Evolutionary conservation across 2,113 vertebrate species (phyloP), one percentile per base, ranked within the genome.

Genomic region (Urocitellus parryii): DNA sequence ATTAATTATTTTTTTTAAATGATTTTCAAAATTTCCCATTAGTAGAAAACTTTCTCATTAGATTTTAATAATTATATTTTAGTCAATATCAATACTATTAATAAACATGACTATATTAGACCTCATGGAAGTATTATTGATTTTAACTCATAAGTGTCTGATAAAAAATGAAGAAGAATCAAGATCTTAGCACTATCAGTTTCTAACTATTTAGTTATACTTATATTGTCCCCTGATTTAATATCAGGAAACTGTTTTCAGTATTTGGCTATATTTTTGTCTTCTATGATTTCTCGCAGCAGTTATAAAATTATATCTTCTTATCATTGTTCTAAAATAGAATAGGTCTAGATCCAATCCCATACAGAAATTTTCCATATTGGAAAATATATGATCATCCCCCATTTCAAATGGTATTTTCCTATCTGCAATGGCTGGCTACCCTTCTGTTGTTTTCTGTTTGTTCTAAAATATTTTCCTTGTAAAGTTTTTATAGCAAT

Each of bases 151-250:
- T 56, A 68, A 79, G 18, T 93, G 29, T 76, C 77, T 93, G 58
- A 67, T 82, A 80, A 91, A 48, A 81, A 78, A 79, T 92, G 13
- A 53, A n/a, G 13, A 53, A 56, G 77, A 90, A 63, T 25, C 42
- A 51, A 53, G 29, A 65, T 27, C 27, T 74, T 51, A 74, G 16
- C 10, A n/a, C 1, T 76, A 32, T 22, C 29, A 56, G 37, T 94
- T 88, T 85, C 85, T 88, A 77, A 94, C 67, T 87, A n/a, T 56
- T 95, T 37, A 88, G 16, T 34, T 82, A 61, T 81, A 45, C n/a
- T 34, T 95, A 65, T 32, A 14, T 74, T 70, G 29, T 4, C 29
- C n/a, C 18, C 24, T 45, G n/a, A 90, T 68, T 87, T 93, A 82
- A 72, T 81, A 63, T 87, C 56, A 88, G 45, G 29, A 76, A 80